phyloP scores from a whole-genome alignment of 2,797 vertebrate species.

The Gephyroberyx darwinii region DNA sequence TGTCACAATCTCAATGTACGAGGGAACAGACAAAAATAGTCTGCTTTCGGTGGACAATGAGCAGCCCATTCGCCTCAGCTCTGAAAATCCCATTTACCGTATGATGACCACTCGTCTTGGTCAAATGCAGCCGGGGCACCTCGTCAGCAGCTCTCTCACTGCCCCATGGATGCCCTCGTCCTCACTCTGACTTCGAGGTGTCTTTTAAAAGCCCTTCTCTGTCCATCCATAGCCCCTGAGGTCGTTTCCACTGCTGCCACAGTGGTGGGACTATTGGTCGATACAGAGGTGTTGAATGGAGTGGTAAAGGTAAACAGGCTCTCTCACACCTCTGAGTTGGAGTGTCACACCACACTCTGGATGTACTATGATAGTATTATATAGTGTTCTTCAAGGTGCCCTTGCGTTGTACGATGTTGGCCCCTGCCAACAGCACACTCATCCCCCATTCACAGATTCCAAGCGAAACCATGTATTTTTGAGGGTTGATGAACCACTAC shows the following conservation, averaged over 20 bases:
- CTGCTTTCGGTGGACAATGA: background rate
- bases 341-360: conserved; percentile 4
- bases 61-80: background rate
- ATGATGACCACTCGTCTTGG: background rate
- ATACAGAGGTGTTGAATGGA: conserved; percentile 39
- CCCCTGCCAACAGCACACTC: no score
- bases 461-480: no score
- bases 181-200: conserved; percentile 57
- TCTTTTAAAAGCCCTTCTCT: conserved; percentile 59
- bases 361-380: conserved; percentile 11
- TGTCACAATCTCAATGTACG: conserved; percentile 48
- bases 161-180: conserved; percentile 59
- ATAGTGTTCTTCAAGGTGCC: background rate
- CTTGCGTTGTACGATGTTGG: background rate
- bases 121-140: background rate
- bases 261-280: conserved; percentile 34
- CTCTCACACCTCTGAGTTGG: conserved; percentile 35
- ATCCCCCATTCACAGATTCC: no score
- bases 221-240: conserved; percentile 49
- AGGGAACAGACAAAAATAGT: conserved; percentile 18
- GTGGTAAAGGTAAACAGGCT: conserved; percentile 36
- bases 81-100: conserved; percentile 3
- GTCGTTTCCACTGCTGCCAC: conserved; percentile 47
- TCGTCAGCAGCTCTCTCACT: conserved; percentile 49
- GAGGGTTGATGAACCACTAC: no score